Evolutionary conservation across 2,113 vertebrate genomes (phyloP).

Genomic region (Euleptes europaea): DNA sequence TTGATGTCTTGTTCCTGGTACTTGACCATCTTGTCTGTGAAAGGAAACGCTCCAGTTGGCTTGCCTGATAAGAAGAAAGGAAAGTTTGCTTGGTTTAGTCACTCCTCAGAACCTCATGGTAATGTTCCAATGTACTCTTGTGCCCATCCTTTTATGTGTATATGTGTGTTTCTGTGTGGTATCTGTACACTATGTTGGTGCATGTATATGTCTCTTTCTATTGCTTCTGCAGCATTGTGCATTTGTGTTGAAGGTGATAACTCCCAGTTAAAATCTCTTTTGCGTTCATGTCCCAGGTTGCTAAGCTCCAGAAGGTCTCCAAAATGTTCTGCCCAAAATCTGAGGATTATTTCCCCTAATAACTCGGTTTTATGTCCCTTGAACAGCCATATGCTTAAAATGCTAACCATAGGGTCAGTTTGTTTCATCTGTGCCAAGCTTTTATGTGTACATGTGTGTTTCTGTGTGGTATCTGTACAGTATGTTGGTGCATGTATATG

Average conservation of each 20-base stretch:
- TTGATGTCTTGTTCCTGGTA: slow-evolving; percentile 77
- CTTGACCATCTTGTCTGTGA: slow-evolving; percentile 80
- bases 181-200: slow-evolving; percentile 2
- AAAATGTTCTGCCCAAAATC: slow-evolving; percentile 43
- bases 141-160: slow-evolving; percentile 40
- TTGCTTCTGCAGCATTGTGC: slow-evolving; percentile 31
- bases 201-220: slow-evolving; percentile 21
- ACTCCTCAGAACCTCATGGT: slow-evolving; percentile 84
- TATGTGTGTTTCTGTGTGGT: slow-evolving; percentile 32
- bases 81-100: slow-evolving; percentile 85
- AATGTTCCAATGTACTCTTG: slow-evolving; percentile 64
- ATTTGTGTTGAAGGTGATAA: slow-evolving; percentile 26
- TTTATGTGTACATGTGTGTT: slow-evolving; percentile 22
- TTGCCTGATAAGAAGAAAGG: slow-evolving; percentile 84
- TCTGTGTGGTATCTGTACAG: slow-evolving; percentile 20
- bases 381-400: not conserved
- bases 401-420: slow-evolving; percentile 10
- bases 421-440: slow-evolving; percentile 29
- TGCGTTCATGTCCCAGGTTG: slow-evolving; percentile 27
- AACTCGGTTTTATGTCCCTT: not conserved
- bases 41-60: slow-evolving; percentile 76
- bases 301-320: slow-evolving; percentile 40
- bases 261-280: slow-evolving; percentile 41
- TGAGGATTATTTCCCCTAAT: slow-evolving; percentile 26
- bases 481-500: slow-evolving; percentile 16